Conservation (phyloP, 64 coral and sea anemone genomes). For the Montipora foliosa region DNA sequence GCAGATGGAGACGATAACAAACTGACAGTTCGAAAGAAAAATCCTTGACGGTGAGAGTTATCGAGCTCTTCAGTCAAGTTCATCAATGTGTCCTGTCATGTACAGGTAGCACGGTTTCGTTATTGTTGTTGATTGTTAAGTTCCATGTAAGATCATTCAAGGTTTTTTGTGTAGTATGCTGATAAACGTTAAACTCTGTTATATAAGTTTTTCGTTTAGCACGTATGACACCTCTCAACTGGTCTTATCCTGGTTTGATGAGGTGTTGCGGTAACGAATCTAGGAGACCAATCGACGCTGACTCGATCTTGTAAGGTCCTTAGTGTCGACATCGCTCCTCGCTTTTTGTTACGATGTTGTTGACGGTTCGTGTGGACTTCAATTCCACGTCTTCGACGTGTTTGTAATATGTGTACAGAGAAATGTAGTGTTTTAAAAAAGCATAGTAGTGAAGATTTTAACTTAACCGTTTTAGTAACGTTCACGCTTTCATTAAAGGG, state of each 20-base stretch:
- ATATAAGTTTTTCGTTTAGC: background rate
- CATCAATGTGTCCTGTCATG: background rate
- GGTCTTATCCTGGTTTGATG: background rate
- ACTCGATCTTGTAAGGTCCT: no score
- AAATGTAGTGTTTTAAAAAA: background rate
- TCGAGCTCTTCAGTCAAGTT: background rate
- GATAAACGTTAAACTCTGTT: background rate
- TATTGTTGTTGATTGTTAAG: background rate
- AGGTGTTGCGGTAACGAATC: no score
- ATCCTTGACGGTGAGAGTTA: background rate
- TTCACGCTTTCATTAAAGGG: background rate
- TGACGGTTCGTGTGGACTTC: background rate
- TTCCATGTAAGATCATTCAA: background rate
- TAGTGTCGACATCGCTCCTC: no score
- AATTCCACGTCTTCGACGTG: background rate
- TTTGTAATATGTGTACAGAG: background rate
- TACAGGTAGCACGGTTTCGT: background rate
- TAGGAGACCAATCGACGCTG: no score
- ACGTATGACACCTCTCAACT: no score
- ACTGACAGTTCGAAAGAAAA: background rate
- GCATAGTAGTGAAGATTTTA: background rate
- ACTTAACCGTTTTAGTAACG: background rate
- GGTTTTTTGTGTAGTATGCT: background rate
- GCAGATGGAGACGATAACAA: constrained; percentile 30
- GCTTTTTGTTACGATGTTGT: background rate